Conservation (phyloP, 2,113 vertebrate genomes). For the Poeciliopsis occidentalis region DNA sequence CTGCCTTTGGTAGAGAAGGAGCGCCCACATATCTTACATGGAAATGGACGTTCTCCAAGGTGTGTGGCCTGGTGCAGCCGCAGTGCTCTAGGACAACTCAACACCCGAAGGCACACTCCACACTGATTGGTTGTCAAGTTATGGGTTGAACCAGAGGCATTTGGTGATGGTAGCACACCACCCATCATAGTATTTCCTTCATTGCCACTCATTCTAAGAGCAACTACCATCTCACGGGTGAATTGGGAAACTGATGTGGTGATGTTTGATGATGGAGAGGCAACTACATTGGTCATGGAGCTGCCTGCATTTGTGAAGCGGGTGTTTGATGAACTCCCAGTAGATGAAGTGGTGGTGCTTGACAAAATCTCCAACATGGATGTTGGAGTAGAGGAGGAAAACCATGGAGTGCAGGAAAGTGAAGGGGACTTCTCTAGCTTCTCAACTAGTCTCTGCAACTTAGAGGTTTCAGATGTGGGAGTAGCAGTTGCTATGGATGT, state of each 20-base stretch:
- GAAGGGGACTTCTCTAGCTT: constrained; percentile 81
- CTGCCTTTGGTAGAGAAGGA: constrained; percentile 92
- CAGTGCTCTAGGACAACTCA: constrained; percentile 90
- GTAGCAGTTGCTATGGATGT: constrained; percentile 64
- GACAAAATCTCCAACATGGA: constrained; percentile 75
- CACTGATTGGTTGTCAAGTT: constrained; percentile 86
- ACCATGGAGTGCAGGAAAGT: constrained; percentile 61
- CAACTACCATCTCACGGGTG: constrained; percentile 75
- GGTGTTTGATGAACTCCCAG: constrained; percentile 53
- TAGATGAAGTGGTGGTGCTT: constrained; percentile 45
- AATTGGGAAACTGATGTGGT: constrained; percentile 77
- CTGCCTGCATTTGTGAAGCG: constrained; percentile 72
- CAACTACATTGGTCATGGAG: constrained; percentile 74
- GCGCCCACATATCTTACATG: constrained; percentile 90
- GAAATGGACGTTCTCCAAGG: constrained; percentile 89
- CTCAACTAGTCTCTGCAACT: constrained; percentile 80
- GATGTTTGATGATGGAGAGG: constrained; percentile 76
- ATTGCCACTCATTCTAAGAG: constrained; percentile 72
- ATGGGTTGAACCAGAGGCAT: constrained; percentile 60
- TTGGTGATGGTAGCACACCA: constrained; percentile 62
- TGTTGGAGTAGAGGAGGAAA: constrained; percentile 75
- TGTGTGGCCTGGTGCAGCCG: constrained; percentile 92
- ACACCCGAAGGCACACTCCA: constrained; percentile 87
- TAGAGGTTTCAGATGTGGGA: constrained; percentile 85
- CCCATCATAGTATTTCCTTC: constrained; percentile 63